Evolutionary conservation across 1,140 invertebrate species (phyloP), one percentile per base, ranked within the genome.

Genomic region (Mizuhopecten yessoensis): DNA sequence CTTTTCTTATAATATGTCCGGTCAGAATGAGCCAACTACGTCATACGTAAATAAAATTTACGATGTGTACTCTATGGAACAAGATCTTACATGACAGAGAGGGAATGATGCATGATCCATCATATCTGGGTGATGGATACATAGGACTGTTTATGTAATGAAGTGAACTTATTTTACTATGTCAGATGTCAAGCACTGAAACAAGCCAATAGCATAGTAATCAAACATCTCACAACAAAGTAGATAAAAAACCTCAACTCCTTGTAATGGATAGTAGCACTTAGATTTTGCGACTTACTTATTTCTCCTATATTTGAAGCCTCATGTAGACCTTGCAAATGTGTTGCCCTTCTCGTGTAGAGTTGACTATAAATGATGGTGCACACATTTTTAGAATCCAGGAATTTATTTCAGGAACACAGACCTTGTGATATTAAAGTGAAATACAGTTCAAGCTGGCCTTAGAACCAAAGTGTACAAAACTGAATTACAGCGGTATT

Each of bases 71-170:
- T n/a, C 57, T 75, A 75, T 75, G 57, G 57, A 75, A 75, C 57
- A 75, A 75, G 57, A 75, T 75, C 57, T 75, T 29, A 75, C n/a
- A 75, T 75, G 57, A 75, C 57, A 75, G 23, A 75, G n/a, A 17
- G 11, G 23, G n/a, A 75, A 75, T 75, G 57, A 75, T 75, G 57
- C 23, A 75, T 75, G 5, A 75, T 75, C n/a, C 57, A 75, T 75
- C 23, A 75, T 5, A 29, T n/a, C 23, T n/a, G 29, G 23, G 5
- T 75, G 57, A 75, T 75, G 57, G 57, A 75, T 75, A 75, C n/a
- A 9, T 75, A 75, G 5, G 57, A 7, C 57, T 29, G n/a, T 75
- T 75, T 75, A 75, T 75, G 57, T 75, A 75, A 75, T 17, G 17
- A 29, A 75, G 57, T 75, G 23, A 75, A 75, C 29, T 75, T 13